Conservation (phyloP, 2,113 vertebrate genomes). For the Pollachius pollachius region DNA sequence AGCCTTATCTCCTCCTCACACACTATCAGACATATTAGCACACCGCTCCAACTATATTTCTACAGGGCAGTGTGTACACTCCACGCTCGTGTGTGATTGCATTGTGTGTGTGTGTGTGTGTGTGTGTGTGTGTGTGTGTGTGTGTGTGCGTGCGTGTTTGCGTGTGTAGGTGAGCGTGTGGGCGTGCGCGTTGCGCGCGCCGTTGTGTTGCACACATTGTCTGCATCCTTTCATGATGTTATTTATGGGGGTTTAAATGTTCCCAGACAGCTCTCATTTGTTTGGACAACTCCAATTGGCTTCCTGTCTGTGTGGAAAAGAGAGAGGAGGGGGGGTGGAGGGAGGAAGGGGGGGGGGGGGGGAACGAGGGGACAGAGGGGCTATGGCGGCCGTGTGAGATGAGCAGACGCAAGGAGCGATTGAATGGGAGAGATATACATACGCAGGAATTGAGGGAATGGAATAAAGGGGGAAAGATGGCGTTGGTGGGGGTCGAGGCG, state of each 20-base stretch:
- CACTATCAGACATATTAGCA: constrained; percentile 71
- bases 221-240: constrained; percentile 57
- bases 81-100: not conserved
- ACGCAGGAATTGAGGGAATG: not conserved
- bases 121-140: constrained; percentile 6
- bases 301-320: constrained; percentile 49
- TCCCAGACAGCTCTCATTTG: constrained; percentile 67
- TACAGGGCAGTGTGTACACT: not conserved
- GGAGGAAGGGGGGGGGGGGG: constrained; percentile 8
- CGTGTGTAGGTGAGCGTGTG: too few species aligned
- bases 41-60: constrained; percentile 50
- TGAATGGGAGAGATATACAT: not conserved
- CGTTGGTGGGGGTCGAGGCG: constrained; percentile 11
- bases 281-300: constrained; percentile 64
- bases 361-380: too few species aligned
- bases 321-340: constrained; percentile 10
- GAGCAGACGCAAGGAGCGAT: constrained; percentile 9
- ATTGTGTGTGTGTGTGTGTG: constrained; percentile 6
- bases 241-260: constrained; percentile 70
- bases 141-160: constrained; percentile 4
- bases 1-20: constrained; percentile 62
- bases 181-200: not conserved
- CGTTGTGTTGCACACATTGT: constrained; percentile 38
- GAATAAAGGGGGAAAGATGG: not conserved
- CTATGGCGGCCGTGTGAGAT: constrained; percentile 4